Percentiles rank a stretch among this genome's conserved stretches.
These are phyloP conservation scores for Bruchidius siliquastri DNA, from an alignment of 2,888 invertebrate genomes.

Conservation along the genomic window DNA sequence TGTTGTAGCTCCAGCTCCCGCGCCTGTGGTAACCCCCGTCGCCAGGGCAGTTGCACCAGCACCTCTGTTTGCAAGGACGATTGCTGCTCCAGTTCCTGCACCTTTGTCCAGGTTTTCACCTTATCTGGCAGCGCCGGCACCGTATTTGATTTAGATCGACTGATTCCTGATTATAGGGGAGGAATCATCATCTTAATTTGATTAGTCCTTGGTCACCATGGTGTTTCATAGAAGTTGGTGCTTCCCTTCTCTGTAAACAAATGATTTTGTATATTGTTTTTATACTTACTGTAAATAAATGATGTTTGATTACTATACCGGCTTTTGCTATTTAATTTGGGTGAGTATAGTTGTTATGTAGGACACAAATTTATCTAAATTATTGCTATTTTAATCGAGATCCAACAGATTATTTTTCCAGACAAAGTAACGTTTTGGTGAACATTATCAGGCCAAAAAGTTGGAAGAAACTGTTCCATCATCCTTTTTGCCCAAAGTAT, in stretches of 20 bases:
- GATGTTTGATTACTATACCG: background rate
- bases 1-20: constrained; percentile 13
- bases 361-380: no score
- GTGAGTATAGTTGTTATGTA: no score
- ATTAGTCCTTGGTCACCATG: background rate
- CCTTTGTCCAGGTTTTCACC: constrained; percentile 23
- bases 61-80: constrained; percentile 17
- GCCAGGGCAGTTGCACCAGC: constrained; percentile 16
- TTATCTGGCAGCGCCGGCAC: constrained; percentile 13
- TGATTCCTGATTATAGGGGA: background rate
- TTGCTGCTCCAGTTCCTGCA: constrained; percentile 15
- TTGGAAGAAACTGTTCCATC: no score
- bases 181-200: background rate
- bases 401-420: no score
- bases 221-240: background rate
- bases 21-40: constrained; percentile 15
- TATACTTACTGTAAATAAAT: background rate
- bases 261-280: background rate
- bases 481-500: no score
- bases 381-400: no score
- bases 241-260: background rate
- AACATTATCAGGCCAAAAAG: no score
- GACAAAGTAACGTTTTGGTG: no score
- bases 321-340: no score
- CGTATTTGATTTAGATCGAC: constrained; percentile 2